Percentiles rank a stretch among this genome's conserved stretches.
Evolutionary conservation across 37 sponge, comb jelly and placozoan species (phyloP).

Genomic region (Cladorhizidae sp.): DNA sequence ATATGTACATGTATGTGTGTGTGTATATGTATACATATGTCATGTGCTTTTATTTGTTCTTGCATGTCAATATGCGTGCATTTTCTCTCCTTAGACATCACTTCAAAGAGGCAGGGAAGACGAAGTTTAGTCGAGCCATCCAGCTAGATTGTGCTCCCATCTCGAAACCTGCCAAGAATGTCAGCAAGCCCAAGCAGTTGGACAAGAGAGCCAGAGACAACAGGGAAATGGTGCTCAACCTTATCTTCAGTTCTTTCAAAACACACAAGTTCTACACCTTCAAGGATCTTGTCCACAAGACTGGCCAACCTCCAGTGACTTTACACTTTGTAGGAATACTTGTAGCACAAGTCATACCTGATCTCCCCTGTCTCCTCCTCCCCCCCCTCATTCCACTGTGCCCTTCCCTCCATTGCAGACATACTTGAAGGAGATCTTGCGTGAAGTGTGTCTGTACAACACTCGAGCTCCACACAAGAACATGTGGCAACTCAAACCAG

Average conservation of each 20-base stretch:
- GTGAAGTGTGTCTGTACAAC: slow-evolving; percentile 87
- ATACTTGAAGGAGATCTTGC: slow-evolving; percentile 90
- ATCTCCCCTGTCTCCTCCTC: not conserved
- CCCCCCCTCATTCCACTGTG: too few species aligned
- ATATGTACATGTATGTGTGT: too few species aligned
- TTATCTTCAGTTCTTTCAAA: slow-evolving; percentile 89
- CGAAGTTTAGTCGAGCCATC: slow-evolving; percentile 54
- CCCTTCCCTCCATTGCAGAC: slow-evolving; percentile 22
- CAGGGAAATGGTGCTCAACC: slow-evolving; percentile 78
- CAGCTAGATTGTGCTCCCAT: slow-evolving; percentile 50
- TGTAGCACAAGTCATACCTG: not conserved
- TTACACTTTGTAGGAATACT: not conserved
- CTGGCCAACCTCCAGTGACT: slow-evolving; percentile 90
- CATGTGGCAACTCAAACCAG: slow-evolving; percentile 97
- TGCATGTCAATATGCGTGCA: too few species aligned
- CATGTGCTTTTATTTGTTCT: too few species aligned
- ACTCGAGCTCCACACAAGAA: slow-evolving; percentile 93
- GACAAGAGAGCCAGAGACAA: slow-evolving; percentile 81
- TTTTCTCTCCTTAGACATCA: slow-evolving; percentile 55
- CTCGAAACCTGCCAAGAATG: slow-evolving; percentile 41
- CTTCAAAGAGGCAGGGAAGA: slow-evolving; percentile 64
- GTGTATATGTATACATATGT: too few species aligned
- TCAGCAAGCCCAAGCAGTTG: slow-evolving; percentile 58
- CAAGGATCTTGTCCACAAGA: slow-evolving; percentile 85
- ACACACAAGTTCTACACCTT: slow-evolving; percentile 86